A percentile compares a stretch with the other conserved stretches of the same genome.
These are phyloP conservation scores for Micromys minutus DNA, from an alignment of 2,113 vertebrate species.

Conservation along the genomic window DNA sequence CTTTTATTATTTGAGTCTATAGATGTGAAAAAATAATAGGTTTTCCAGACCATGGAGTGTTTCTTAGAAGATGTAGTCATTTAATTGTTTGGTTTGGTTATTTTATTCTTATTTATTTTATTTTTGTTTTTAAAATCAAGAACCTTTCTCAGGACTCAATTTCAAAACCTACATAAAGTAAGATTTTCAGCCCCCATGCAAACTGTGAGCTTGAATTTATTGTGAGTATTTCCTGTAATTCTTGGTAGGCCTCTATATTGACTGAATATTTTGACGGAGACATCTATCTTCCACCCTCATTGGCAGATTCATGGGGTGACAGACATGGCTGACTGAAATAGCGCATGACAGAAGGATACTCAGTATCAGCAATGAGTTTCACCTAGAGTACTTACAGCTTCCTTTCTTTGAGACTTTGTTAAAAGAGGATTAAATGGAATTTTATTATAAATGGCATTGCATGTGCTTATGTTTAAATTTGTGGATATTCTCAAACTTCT, in stretches of 20 bases:
- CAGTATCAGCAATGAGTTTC: not conserved
- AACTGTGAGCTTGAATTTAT: not conserved
- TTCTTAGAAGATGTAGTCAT: not conserved
- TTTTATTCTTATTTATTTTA: not conserved
- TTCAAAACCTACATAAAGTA: not conserved
- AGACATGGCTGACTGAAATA: not conserved
- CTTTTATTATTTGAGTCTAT: not conserved
- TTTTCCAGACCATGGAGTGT: not conserved
- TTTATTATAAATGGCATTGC: not conserved
- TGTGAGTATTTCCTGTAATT: not conserved
- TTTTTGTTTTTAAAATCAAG: not conserved
- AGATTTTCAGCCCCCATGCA: not conserved
- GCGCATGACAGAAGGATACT: not conserved
- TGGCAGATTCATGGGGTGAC: not conserved
- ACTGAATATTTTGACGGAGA: not conserved
- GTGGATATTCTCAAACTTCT: not conserved
- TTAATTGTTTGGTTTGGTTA: not conserved
- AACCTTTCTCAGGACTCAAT: not conserved
- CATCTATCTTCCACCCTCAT: not conserved
- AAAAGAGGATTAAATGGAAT: not conserved
- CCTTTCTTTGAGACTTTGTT: not conserved
- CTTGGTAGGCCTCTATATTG: not conserved
- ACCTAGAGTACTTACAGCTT: not conserved
- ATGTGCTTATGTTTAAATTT: not conserved
- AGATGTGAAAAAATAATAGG: not conserved